These are phyloP conservation scores for Odontomachus brunneus DNA, from an alignment of 1,140 invertebrate genomes.

Conservation along the genomic window DNA sequence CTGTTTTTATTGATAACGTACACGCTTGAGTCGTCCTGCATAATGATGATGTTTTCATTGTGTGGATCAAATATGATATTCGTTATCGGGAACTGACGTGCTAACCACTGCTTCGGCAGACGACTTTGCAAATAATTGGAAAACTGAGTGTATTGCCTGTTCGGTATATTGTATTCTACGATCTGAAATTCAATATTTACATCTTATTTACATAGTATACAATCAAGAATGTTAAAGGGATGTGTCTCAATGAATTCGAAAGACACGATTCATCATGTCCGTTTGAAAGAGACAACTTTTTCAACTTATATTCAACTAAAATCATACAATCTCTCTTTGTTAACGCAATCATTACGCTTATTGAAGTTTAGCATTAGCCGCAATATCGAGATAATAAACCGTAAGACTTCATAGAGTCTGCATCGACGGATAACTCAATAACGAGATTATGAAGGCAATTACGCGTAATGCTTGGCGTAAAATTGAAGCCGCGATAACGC, in stretches of 20 bases:
- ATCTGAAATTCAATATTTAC: slow-evolving; percentile 84
- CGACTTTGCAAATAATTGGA: slow-evolving; percentile 84
- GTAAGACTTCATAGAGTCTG: not conserved
- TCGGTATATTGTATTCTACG: slow-evolving; percentile 88
- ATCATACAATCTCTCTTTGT: slow-evolving; percentile 22
- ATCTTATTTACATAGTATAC: no score
- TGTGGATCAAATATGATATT: slow-evolving; percentile 87
- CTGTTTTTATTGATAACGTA: slow-evolving; percentile 88
- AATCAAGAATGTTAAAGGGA: no score
- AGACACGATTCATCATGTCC: no score
- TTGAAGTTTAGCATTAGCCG: not conserved
- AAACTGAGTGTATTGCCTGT: slow-evolving; percentile 87
- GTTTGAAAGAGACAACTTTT: no score
- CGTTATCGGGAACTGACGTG: slow-evolving; percentile 84
- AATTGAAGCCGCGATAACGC: not conserved
- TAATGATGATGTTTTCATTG: slow-evolving; percentile 87
- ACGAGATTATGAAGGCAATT: slow-evolving; percentile 23
- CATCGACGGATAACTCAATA: slow-evolving; percentile 36
- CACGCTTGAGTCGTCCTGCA: slow-evolving; percentile 88
- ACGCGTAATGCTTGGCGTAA: slow-evolving; percentile 20
- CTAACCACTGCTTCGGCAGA: slow-evolving; percentile 84
- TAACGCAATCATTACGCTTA: not conserved
- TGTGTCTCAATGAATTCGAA: no score
- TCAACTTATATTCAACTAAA: no score
- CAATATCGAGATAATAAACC: slow-evolving; percentile 21